These are phyloP conservation scores for Orycteropus afer DNA, from an alignment of 2,113 vertebrate species.

Conservation along the genomic window DNA sequence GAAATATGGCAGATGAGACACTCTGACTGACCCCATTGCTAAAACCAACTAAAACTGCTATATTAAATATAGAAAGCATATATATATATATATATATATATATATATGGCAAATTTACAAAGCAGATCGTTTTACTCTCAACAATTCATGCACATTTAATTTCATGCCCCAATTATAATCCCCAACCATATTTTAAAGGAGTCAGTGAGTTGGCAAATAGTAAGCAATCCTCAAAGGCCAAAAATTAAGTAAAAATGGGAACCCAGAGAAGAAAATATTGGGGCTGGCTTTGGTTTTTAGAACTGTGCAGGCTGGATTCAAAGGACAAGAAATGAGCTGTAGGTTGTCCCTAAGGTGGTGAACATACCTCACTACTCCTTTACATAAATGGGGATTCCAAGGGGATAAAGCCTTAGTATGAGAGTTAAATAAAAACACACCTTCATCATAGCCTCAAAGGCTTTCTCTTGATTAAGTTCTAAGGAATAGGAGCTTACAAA, in stretches of 20 bases:
- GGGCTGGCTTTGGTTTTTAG: not conserved
- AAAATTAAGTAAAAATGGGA: not conserved
- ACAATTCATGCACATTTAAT: no score
- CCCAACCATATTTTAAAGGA: slow-evolving; percentile 19
- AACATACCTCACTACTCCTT: not conserved
- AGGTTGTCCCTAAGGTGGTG: not conserved
- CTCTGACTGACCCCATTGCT: not conserved
- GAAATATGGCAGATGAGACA: not conserved
- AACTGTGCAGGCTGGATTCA: not conserved
- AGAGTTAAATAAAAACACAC: slow-evolving; percentile 3
- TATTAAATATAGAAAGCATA: not conserved
- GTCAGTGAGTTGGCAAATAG: not conserved
- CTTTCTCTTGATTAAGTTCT: not conserved
- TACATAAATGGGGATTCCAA: not conserved
- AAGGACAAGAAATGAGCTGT: not conserved
- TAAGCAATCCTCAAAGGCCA: not conserved
- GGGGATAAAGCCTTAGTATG: not conserved
- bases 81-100: no score
- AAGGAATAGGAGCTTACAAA: not conserved
- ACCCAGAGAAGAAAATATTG: not conserved
- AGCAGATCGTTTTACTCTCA: no score
- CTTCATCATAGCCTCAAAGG: not conserved
- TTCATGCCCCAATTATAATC: no score
- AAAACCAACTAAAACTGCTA: not conserved
- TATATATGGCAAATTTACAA: no score